Evolutionary conservation across 2,888 invertebrate species (phyloP).

Genomic region (Meliscaeva auricollis): DNA sequence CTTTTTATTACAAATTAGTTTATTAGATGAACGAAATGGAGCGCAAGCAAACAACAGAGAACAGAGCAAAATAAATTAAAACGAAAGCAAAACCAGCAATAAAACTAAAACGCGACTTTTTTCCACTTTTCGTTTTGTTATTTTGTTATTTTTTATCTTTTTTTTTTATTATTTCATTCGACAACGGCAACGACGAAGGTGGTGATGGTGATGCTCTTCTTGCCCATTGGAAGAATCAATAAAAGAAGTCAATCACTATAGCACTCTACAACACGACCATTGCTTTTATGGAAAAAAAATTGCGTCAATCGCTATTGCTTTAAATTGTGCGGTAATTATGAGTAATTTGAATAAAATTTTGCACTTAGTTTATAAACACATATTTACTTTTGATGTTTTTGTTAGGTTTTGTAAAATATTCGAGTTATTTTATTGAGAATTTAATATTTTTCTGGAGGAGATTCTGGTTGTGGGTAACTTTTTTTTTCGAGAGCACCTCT

Average conservation of each 20-base stretch:
- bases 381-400: constrained; percentile 37
- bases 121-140: constrained; percentile 64
- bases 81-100: constrained; percentile 59
- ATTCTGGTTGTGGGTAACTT: constrained; percentile 6
- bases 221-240: constrained; percentile 74
- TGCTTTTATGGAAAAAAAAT: too few species aligned
- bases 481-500: constrained; percentile 53
- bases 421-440: constrained; percentile 53
- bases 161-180: constrained; percentile 31
- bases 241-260: constrained; percentile 71
- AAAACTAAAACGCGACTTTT: constrained; percentile 54
- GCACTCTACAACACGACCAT: constrained; percentile 19
- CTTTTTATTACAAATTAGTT: constrained; percentile 51
- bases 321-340: constrained; percentile 30
- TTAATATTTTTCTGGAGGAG: constrained; percentile 50
- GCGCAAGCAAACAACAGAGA: constrained; percentile 50
- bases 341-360: constrained; percentile 36
- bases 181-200: constrained; percentile 7
- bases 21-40: constrained; percentile 48
- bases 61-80: constrained; percentile 47
- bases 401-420: constrained; percentile 38
- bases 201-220: constrained; percentile 69
- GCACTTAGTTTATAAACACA: constrained; percentile 32
- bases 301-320: constrained; percentile 30
- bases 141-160: constrained; percentile 45